A percentile compares a stretch with the other conserved stretches of the same genome.
These are phyloP conservation scores for Montipora capitata DNA, from an alignment of 92 coral and sea anemone species.

Conservation along the genomic window DNA sequence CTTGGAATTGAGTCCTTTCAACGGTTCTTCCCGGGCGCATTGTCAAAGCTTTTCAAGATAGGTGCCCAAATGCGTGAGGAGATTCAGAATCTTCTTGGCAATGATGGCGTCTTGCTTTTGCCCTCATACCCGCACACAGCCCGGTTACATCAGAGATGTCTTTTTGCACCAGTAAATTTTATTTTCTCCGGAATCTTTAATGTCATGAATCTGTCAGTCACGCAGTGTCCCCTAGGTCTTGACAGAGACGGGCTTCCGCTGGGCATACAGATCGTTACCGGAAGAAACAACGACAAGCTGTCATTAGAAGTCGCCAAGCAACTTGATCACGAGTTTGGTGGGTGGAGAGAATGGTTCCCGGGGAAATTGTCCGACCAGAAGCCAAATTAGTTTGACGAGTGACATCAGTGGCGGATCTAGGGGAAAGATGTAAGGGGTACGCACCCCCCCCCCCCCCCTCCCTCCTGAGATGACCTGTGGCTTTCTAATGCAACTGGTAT, in stretches of 20 bases:
- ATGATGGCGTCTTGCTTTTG: conserved; percentile 81
- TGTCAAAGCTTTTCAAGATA: conserved; percentile 78
- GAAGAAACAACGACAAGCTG: conserved; percentile 83
- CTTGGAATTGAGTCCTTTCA: conserved; percentile 69
- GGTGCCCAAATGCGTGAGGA: conserved; percentile 79
- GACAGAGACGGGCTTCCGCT: conserved; percentile 88
- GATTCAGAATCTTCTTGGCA: conserved; percentile 84
- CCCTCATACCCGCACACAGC: conserved; percentile 91
- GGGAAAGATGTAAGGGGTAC: too few species aligned
- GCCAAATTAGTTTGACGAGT: not conserved
- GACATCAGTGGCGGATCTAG: not conserved
- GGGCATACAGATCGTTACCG: conserved; percentile 91
- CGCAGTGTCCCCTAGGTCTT: conserved; percentile 93
- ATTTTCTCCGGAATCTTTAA: conserved; percentile 88
- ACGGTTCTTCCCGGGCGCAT: conserved; percentile 8
- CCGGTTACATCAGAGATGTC: conserved; percentile 74
- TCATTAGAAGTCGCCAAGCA: conserved; percentile 85
- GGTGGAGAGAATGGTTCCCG: conserved; percentile 87
- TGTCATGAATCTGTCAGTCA: conserved; percentile 86
- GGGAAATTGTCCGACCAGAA: conserved; percentile 49
- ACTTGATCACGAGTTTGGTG: conserved; percentile 83
- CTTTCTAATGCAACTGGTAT: too few species aligned
- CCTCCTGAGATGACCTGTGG: too few species aligned
- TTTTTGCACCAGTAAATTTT: conserved; percentile 82
- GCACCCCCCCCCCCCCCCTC: too few species aligned